phyloP scores from a whole-genome alignment of 1,140 invertebrate genomes.

The Lepidostoma basale region DNA sequence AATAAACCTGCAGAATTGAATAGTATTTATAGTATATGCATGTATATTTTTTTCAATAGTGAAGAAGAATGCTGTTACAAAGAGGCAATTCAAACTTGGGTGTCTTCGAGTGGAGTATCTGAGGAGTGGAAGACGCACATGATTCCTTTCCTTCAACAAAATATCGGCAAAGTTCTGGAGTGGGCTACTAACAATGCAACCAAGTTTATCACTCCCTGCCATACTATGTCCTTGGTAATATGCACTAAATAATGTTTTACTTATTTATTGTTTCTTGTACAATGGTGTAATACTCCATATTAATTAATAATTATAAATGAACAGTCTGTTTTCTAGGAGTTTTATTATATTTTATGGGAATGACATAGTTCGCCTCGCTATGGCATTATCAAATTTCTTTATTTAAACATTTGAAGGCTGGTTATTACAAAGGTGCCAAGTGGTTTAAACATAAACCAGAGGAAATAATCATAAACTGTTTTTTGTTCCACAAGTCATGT shows the following conservation, averaged over 20 bases:
- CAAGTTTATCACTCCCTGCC: conserved; percentile 32
- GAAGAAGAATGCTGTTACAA: conserved; percentile 41
- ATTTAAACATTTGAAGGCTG: no score
- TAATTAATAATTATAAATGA: no score
- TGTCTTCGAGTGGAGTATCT: neutral
- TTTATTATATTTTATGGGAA: no score
- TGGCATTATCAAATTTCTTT: neutral
- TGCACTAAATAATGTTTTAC: no score
- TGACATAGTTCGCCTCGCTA: no score
- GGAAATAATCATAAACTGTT: no score
- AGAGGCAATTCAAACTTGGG: conserved; percentile 43
- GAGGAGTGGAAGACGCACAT: conserved; percentile 11
- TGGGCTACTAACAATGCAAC: conserved; percentile 35
- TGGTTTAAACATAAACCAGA: no score
- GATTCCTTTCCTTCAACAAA: conserved; percentile 19
- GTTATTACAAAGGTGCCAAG: no score
- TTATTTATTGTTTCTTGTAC: no score
- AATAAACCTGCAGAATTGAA: neutral
- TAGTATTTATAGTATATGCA: neutral
- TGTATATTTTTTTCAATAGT: conserved; percentile 32
- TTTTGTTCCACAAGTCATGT: no score
- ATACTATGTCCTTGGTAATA: conserved; percentile 39
- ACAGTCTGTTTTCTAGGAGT: no score
- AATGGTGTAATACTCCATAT: no score
- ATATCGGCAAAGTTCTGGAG: conserved; percentile 25